Evolutionary conservation across 2,888 invertebrate genomes (phyloP), one percentile per base, ranked within the genome.

Genomic region (Archaeoteleia sp.): DNA sequence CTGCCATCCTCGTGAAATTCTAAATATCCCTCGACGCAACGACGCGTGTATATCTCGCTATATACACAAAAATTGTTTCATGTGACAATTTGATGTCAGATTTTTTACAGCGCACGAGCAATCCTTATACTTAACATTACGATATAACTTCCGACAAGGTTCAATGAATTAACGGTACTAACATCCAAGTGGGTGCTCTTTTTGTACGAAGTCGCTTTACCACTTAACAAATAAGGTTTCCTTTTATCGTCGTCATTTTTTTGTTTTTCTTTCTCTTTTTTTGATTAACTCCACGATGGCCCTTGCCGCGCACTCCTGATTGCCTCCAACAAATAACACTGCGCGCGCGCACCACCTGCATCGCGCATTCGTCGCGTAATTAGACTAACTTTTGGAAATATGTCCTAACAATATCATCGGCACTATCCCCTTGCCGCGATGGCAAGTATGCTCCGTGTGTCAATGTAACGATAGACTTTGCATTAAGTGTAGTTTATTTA

Each of bases 241-340:
- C n/a, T n/a, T n/a, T n/a, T n/a, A n/a, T n/a, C n/a, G n/a, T n/a
- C n/a, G n/a, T n/a, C n/a, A n/a, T n/a, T n/a, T n/a, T n/a, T n/a
- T n/a, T n/a, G 5, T 20, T 20, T 20, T 5, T 20, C 20, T 5
- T 20, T 20, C 5, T 20, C 3, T 20, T 5, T 20, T 48, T 66
- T 70, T 70, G 70, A 70, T 70, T 70, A 55, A 67, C 53, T 67
- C 39, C 60, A 40, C 63, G 51, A 67, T 54, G 55, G n/a, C 54
- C 53, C 30, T 51, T 35, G 42, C 37, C 51, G 37, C 57, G 25
- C 51, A 15, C 12, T 15, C 48, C 53, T 30, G 37, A 10, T 30
- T 10, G 6, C 9, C 25, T 29, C 34, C 12, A 25, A 46, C n/a
- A 57, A 63, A 55, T 60, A 57, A 60, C 12, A 35, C 49, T 43